These are phyloP conservation scores for Himalopsyche kuldschensis DNA, from an alignment of 2,888 invertebrate genomes.

Conservation along the genomic window DNA sequence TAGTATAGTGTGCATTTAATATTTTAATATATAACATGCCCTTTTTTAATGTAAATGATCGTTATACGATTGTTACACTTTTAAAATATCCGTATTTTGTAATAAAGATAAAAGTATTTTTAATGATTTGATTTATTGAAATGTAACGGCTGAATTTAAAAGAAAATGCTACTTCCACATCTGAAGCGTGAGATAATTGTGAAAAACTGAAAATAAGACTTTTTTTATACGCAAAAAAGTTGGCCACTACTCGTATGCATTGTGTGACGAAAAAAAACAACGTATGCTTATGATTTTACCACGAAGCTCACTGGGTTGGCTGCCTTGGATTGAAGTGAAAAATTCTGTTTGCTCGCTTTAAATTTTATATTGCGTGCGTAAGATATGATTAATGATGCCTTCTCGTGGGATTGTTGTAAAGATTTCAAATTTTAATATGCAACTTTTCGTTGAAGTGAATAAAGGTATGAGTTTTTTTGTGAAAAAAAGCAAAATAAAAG, in stretches of 20 bases:
- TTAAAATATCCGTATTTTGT: no score
- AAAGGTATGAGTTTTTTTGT: neutral
- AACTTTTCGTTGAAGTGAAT: neutral
- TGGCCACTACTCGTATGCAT: neutral
- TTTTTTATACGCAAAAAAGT: neutral
- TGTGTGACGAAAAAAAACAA: neutral
- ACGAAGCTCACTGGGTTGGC: neutral
- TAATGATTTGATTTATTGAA: no score
- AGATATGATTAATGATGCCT: neutral
- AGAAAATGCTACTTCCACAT: no score
- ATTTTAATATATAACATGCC: no score
- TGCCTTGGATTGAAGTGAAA: neutral
- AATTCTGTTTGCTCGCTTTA: neutral
- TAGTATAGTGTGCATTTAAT: no score
- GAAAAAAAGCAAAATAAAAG: neutral
- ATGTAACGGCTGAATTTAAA: no score
- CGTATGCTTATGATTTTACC: neutral
- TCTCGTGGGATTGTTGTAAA: neutral
- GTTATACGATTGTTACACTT: no score
- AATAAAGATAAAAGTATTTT: no score
- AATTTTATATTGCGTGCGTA: neutral
- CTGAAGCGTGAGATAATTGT: no score
- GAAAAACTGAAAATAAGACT: no score
- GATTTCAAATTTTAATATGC: neutral
- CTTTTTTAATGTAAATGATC: no score